Evolutionary conservation across 2,888 invertebrate species (phyloP), one percentile per base, ranked within the genome.

Genomic region (Melinaea menophilus): DNA sequence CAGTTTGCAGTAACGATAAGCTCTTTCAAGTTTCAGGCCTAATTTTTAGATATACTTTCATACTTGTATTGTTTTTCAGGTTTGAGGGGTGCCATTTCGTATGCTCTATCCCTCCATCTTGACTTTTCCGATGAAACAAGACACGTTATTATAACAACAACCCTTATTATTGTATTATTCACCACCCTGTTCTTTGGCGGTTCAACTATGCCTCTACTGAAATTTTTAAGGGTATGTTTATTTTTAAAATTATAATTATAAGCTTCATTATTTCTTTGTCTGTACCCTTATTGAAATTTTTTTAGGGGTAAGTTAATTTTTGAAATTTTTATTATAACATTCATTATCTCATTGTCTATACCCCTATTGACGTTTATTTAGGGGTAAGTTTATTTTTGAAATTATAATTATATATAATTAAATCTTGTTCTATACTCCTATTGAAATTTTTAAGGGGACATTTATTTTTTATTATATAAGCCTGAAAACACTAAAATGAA

Each of bases 181-280:
- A 99, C 99, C 0, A 98, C 99, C 0, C 90, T 99, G 48, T 93
- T 98, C 78, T 94, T 99, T 74, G 99, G 99, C 46, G 99, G 99
- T 2, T 96, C 98, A 7, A 99, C 99, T 0, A 97, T 99, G 97
- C 99, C 99, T 0, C 87, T 99, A 68, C 91, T 99, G 75, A 99
- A 99, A 92, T 96, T 97, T 79, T 92, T 98, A 72, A 94, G 97
- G 85, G 95, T 96, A 72, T 60, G 12, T 55, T 56, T 58, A 33
- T 56, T 31, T 46, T 3, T 4, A 5, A 22, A 13, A 51, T 48
- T 31, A 9, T 34, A 45, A 56, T 46, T 48, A 47, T 51, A 9
- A n/a, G 0, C 7, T 4, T 22, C 0, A 22, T 22, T 22, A 0
- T 22, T 22, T 22, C 22, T 22, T 22, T 22, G 22, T 22, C 22